phyloP scores from a whole-genome alignment of 1,140 invertebrate genomes.

The Orussus abietinus region DNA sequence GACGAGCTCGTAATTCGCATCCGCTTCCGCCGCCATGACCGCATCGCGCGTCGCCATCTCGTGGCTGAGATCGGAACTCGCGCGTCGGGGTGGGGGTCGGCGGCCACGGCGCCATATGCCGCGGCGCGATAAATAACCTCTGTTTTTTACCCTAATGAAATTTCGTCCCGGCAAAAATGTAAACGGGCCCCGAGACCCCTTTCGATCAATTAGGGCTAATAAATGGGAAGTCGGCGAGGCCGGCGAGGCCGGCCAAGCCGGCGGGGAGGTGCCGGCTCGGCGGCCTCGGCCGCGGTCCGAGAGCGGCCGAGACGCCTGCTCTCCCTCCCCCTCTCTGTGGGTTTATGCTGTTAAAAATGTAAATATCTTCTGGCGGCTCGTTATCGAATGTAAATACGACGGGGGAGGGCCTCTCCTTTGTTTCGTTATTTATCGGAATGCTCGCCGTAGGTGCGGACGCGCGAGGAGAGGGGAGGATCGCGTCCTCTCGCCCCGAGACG shows the following conservation, averaged over 20 bases:
- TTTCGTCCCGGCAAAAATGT: constrained; percentile 26
- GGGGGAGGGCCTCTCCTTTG: constrained; percentile 38
- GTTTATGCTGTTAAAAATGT: constrained; percentile 54
- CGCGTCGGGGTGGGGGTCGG: no score
- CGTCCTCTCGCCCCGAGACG: no score
- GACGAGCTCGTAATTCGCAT: no score
- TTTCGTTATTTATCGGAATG: constrained; percentile 50
- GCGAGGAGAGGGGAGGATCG: no score
- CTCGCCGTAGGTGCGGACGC: constrained; percentile 12
- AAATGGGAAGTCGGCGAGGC: constrained; percentile 43
- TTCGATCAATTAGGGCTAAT: constrained; percentile 53
- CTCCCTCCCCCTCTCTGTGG: constrained; percentile 35
- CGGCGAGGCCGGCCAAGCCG: constrained; percentile 15
- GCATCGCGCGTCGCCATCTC: no score
- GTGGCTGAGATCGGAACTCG: no score
- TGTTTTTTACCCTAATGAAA: constrained; percentile 27
- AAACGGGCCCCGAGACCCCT: constrained; percentile 27
- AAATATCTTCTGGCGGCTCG: constrained; percentile 52
- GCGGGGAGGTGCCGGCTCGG: constrained; percentile 13
- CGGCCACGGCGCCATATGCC: constrained; percentile 32
- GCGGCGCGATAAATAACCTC: constrained; percentile 24
- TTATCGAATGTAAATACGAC: constrained; percentile 52
- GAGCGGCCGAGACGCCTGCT: constrained; percentile 20
- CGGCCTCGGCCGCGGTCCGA: constrained; percentile 1
- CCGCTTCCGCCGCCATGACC: constrained; percentile 6